Evolutionary conservation across 2,797 vertebrate genomes (phyloP), one percentile per base, ranked within the genome.

Genomic region (Enteromius afrohamiltoni): DNA sequence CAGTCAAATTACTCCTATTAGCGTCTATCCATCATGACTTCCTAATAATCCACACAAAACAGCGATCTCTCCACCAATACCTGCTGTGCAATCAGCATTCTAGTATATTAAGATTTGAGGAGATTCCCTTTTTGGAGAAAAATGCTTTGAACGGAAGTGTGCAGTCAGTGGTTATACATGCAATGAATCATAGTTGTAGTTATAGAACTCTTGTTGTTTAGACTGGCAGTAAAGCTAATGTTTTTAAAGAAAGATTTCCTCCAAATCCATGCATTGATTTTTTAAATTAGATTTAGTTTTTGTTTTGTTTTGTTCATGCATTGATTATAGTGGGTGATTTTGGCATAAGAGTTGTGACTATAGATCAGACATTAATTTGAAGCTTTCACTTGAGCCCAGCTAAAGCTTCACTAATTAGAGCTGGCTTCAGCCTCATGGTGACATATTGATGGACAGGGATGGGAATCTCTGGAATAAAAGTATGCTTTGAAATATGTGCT

Each of bases 331-430:
- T n/a, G 51, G 26, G 19, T 17, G 19, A 71, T 58, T 47, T 26
- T 60, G 68, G 68, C 19, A 31, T 47, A 47, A 6, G 26, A 45
- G 53, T 80, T 19, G 5, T 14, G 23, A 80, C 17, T 14, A 81
- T 42, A 62, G 42, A 81, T 31, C 3, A 82, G 14, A 77, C 55
- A 78, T 77, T 82, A 64, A 55, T 64, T 17, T 64, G 34, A 70
- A 26, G 17, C 19, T 79, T 79, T 73, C n/a, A 70, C 53, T 64
- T 34, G 29, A 67, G 42, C 76, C 37, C 31, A 6, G 17, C 69
- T 71, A 47, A 83, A 71, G 14, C 75, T 70, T 78, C 17, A 23
- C n/a, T 85, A 74, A 80, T 83, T 80, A 82, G 45, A 78, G 67
- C 51, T 71, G 23, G 60, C 60, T 42, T 70, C 53, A 65, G 34